Evolutionary conservation across 2,888 invertebrate species (phyloP).

Genomic region (Pyrochroa serraticornis): DNA sequence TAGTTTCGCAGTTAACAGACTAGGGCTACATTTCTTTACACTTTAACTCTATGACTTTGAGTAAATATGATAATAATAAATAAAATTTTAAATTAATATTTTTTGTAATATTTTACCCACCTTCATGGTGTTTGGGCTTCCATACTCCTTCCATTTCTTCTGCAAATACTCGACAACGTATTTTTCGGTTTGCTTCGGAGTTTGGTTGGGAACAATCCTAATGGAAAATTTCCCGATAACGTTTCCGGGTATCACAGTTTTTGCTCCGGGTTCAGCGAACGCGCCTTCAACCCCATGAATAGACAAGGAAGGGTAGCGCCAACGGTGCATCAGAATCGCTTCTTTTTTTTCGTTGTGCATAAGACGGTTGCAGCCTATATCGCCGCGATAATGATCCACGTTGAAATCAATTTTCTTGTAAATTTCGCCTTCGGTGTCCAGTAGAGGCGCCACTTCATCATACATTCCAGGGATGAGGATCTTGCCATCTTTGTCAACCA

Average conservation of each 20-base stretch:
- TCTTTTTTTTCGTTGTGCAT: conserved; percentile 81
- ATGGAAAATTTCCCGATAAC: conserved; percentile 98
- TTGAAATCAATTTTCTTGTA: conserved; percentile 89
- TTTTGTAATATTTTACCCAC: conserved; percentile 40
- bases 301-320: conserved; percentile 93
- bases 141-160: conserved; percentile 77
- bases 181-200: conserved; percentile 80
- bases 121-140: conserved; percentile 86
- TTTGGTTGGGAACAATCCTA: conserved; percentile 94
- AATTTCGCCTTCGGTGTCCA: conserved; percentile 70
- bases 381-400: conserved; percentile 74
- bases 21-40: no score
- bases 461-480: conserved; percentile 84
- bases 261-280: conserved; percentile 89
- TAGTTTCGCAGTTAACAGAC: no score
- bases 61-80: no score
- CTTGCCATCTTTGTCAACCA: conserved; percentile 86
- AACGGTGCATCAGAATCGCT: conserved; percentile 89
- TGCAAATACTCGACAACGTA: conserved; percentile 80
- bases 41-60: no score
- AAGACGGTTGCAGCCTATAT: conserved; percentile 72
- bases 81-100: background rate
- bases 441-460: conserved; percentile 78
- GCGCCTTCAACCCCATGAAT: conserved; percentile 96
- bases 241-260: conserved; percentile 93